A percentile compares a stretch with the other conserved stretches of the same genome.
phyloP scores from a whole-genome alignment of 1,140 invertebrate species.

The Tenebrio molitor region DNA sequence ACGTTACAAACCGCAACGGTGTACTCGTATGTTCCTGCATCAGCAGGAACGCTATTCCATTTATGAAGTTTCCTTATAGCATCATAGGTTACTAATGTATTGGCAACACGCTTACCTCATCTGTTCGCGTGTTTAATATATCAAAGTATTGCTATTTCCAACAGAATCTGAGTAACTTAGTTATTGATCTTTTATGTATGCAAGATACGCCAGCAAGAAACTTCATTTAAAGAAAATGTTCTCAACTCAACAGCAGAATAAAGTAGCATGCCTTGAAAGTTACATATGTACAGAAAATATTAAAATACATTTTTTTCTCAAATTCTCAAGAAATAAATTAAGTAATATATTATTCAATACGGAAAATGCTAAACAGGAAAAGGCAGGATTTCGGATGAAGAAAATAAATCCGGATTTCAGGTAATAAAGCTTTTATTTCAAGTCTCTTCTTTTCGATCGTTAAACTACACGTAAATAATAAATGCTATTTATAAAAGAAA shows the following conservation, averaged over 20 bases:
- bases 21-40: slow-evolving; percentile 13
- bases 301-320: too few species aligned
- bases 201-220: too few species aligned
- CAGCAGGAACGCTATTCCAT: slow-evolving; percentile 23
- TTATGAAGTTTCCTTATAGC: slow-evolving; percentile 25
- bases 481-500: not conserved
- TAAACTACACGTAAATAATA: slow-evolving; percentile 10
- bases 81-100: slow-evolving; percentile 32
- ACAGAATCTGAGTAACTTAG: slow-evolving; percentile 23
- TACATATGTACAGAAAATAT: too few species aligned
- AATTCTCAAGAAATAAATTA: slow-evolving; percentile 11
- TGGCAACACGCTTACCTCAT: slow-evolving; percentile 38
- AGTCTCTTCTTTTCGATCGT: slow-evolving; percentile 6
- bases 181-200: slow-evolving; percentile 18
- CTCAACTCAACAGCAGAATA: too few species aligned
- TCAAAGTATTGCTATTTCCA: slow-evolving; percentile 31
- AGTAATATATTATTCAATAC: slow-evolving; percentile 19
- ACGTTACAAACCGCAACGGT: slow-evolving; percentile 1
- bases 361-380: slow-evolving; percentile 13
- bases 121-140: slow-evolving; percentile 32
- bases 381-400: slow-evolving; percentile 3
- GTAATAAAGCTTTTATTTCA: slow-evolving; percentile 21
- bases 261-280: too few species aligned
- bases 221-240: too few species aligned
- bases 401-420: slow-evolving; percentile 29